phyloP scores from a whole-genome alignment of 2,113 vertebrate species.

The Chaenogobius annularis region DNA sequence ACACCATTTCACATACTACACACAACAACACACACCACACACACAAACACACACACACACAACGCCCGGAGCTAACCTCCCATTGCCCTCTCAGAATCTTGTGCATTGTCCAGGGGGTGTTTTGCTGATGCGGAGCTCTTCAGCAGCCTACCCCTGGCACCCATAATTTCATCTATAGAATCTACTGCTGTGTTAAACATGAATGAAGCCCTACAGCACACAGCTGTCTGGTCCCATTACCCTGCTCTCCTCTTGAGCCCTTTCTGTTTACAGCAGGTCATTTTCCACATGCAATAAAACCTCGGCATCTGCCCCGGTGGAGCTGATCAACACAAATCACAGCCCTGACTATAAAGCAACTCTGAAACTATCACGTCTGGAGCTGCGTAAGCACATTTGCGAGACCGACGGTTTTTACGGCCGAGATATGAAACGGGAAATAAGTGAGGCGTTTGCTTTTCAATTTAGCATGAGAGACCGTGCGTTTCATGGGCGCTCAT shows the following conservation, averaged over 20 bases:
- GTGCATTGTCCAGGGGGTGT: slow-evolving; percentile 34
- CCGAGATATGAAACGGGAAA: not conserved
- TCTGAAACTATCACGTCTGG: not conserved
- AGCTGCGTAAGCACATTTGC: not conserved
- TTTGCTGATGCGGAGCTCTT: slow-evolving; percentile 46
- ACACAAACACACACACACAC: no score
- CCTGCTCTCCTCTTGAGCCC: not conserved
- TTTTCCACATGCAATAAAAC: slow-evolving; percentile 23
- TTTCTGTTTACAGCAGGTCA: slow-evolving; percentile 7
- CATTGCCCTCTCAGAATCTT: slow-evolving; percentile 21
- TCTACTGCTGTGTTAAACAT: slow-evolving; percentile 14
- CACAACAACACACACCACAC: no score
- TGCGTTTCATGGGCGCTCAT: not conserved
- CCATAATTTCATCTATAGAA: slow-evolving; percentile 2
- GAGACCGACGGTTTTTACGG: not conserved
- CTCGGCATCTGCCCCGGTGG: slow-evolving; percentile 1
- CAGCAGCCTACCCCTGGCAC: not conserved
- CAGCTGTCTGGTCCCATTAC: slow-evolving; percentile 1
- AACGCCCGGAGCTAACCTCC: slow-evolving; percentile 9
- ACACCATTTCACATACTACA: no score
- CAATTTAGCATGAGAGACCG: slow-evolving; percentile 7
- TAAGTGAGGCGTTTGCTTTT: slow-evolving; percentile 2
- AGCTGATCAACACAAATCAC: slow-evolving; percentile 10
- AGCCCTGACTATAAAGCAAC: not conserved
- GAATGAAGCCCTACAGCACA: not conserved